phyloP scores from a whole-genome alignment of 2,888 invertebrate genomes.

The Calameuta pallipes region DNA sequence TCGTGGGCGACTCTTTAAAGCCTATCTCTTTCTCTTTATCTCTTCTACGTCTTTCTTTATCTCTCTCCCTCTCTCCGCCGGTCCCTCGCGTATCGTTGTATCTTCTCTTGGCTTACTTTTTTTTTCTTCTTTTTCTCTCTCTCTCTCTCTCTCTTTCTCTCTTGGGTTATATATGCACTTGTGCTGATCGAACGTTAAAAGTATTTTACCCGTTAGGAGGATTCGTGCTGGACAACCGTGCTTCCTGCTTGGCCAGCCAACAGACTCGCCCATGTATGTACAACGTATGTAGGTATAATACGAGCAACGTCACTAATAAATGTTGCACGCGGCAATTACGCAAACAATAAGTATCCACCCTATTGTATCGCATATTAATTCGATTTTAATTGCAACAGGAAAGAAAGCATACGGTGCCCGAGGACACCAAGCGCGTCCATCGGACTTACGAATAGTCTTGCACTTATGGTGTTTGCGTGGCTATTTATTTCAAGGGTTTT shows the following conservation, averaged over 20 bases:
- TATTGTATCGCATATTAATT: slow-evolving; percentile 47
- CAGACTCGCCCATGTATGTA: neutral
- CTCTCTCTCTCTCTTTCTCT: slow-evolving; percentile 6
- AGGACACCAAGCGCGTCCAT: neutral
- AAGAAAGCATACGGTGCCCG: slow-evolving; percentile 45
- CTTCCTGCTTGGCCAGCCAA: neutral
- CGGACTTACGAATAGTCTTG: neutral
- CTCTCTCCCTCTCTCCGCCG: neutral
- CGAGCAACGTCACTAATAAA: slow-evolving; percentile 32
- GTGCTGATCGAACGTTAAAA: neutral
- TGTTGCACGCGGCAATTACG: slow-evolving; percentile 51
- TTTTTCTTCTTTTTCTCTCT: neutral
- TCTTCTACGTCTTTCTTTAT: neutral
- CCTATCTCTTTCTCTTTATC: slow-evolving; percentile 14
- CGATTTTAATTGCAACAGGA: slow-evolving; percentile 54
- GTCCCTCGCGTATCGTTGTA: neutral
- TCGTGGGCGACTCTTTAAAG: slow-evolving; percentile 6
- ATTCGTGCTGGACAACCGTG: neutral
- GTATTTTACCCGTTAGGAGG: neutral
- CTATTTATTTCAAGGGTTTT: neutral
- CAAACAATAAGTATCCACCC: slow-evolving; percentile 45
- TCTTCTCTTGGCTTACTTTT: slow-evolving; percentile 17
- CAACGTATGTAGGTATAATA: neutral
- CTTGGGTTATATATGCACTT: slow-evolving; percentile 7
- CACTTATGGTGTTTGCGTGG: neutral